phyloP scores from a whole-genome alignment of 2,797 vertebrate genomes.

The Microctenopoma lineatum region DNA sequence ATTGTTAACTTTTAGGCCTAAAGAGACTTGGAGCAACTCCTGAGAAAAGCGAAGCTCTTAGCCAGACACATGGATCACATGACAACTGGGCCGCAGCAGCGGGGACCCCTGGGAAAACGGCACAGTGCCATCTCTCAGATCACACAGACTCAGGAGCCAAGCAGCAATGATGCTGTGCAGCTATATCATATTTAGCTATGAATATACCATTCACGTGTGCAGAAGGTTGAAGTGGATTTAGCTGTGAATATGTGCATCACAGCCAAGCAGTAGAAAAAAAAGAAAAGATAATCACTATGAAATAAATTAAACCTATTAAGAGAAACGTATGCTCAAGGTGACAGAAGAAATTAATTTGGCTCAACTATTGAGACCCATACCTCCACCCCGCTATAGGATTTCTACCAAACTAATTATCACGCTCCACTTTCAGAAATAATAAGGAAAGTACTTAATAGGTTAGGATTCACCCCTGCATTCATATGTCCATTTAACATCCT shows the following conservation, averaged over 20 bases:
- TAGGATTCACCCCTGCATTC: conserved; percentile 81
- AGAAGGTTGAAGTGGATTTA: conserved; percentile 61
- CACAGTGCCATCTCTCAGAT: conserved; percentile 72
- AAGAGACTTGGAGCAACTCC: conserved; percentile 76
- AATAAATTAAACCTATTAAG: conserved; percentile 84
- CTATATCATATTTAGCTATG: conserved; percentile 67
- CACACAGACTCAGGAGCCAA: conserved; percentile 50
- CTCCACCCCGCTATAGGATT: conserved; percentile 80
- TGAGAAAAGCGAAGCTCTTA: conserved; percentile 75
- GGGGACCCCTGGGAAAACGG: conserved; percentile 76
- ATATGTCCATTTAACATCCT: conserved; percentile 81
- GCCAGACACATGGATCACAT: conserved; percentile 80
- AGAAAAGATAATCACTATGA: conserved; percentile 74
- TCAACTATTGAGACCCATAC: conserved; percentile 81
- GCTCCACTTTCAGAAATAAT: conserved; percentile 84
- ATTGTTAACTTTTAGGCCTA: conserved; percentile 81
- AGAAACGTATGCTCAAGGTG: conserved; percentile 81
- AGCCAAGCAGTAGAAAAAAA: conserved; percentile 56
- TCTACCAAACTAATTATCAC: conserved; percentile 83
- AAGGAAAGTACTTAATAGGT: conserved; percentile 83
- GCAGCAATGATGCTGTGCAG: conserved; percentile 50
- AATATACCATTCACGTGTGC: conserved; percentile 53
- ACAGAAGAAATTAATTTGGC: conserved; percentile 84
- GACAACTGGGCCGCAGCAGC: conserved; percentile 66
- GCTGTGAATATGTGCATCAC: conserved; percentile 63